Evolutionary conservation across 2,113 vertebrate genomes (phyloP), one percentile per base, ranked within the genome.

Genomic region (Halichoeres trimaculatus): DNA sequence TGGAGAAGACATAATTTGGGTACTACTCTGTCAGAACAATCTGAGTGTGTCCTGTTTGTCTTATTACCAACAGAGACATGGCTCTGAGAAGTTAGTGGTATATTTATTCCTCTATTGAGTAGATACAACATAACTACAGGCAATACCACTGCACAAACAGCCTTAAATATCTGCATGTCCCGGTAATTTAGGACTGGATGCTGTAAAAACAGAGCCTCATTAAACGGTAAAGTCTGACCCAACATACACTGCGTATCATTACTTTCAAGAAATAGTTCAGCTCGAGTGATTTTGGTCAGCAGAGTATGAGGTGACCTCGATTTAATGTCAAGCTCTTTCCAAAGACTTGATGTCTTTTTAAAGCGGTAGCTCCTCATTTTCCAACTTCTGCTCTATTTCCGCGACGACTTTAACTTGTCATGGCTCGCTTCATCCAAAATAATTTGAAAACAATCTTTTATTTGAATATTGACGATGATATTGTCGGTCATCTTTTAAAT

Each of bases 1-100:
- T 63, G 55, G 66, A 68, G 35, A 61, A 36, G 84, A 70, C 50
- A n/a, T 78, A 78, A 19, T 76, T 1, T 1, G 52, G 50, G 64
- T 89, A 55, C 40, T 76, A 52, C 55, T 83, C 55, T 68, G 45
- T 78, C 70, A 68, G 50, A 74, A 57, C 67, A 74, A 51, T 74
- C 58, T 50, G 76, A 45, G 35, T 70, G 69, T 68, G 63, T 56
- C 64, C 58, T 53, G 20, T 62, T 77, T 41, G 38, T 58, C n/a
- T 74, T 45, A 60, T 41, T 81, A 36, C 24, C 47, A 66, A 16
- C 34, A 48, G 55, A 81, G 74, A 75, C 34, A 9, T 65, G 57
- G 50, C 55, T 62, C n/a, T 19, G 55, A 50, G n/a, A 43, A 41
- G 14, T 40, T 64, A 48, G 1, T 2, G 9, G 26, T 52, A n/a